Base-by-base conservation (phyloP, 2,113 vertebrate species). In the Catharus minimus region DNA sequence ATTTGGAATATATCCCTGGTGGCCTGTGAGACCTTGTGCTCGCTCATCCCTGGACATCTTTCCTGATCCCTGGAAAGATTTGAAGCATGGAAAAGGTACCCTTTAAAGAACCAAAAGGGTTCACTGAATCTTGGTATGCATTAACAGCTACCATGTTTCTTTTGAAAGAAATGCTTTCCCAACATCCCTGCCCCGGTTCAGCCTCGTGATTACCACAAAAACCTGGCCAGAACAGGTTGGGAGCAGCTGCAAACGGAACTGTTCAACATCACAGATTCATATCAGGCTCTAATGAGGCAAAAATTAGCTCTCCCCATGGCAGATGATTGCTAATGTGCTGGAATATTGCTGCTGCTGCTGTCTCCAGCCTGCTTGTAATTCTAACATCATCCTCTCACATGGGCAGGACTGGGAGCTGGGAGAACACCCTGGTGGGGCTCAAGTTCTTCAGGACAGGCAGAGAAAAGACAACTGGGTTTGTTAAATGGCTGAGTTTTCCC, bases 241-340 rank as follows among this genome's bases (percentile, higher is more conserved):
- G 44, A 80, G 56, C 80, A 90, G 68, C 47, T 73, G 75, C 1
- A 13, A 49, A 67, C 18, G 0, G 33, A 46, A 52, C 60, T 43
- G 60, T 73, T 90, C 50, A 47, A 62, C 53, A 66, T 72, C 74
- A 76, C 18, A 53, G 92, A 82, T 80, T 82, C 33, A 3, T 56
- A 50, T 82, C 62, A 76, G 60, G 44, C 43, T 71, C 5, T 91
- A 74, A 91, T 78, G 92, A 95, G 89, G 69, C 69, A 90, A 94
- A 95, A 85, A 81, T 76, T 75, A 89, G 79, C 75, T 83, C 46
- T 71, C 76, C 68, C 15, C 16, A 67, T 69, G 81, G 72, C 82
- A 88, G 81, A 64, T 4, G 32, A 86, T 71, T 91, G 69, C 74
- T 92, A 41, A 82, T 53, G 69, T 82, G 67, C 82, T 91, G 64